Conservation (phyloP, 2,888 invertebrate species). For the Tipula lateralis region DNA sequence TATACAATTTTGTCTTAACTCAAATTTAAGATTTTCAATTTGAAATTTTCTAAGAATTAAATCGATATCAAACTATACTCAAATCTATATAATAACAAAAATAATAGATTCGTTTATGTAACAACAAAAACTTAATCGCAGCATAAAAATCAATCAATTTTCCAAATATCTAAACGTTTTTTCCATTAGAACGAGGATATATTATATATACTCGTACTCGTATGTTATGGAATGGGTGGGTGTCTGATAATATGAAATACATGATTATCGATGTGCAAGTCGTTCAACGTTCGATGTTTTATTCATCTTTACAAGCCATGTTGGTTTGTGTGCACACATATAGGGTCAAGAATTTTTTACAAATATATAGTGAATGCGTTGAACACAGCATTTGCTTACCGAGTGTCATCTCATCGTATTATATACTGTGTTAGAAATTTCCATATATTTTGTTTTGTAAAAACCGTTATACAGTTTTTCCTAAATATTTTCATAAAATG, state of each 20-base stretch:
- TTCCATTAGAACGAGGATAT: neutral
- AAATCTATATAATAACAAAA: neutral
- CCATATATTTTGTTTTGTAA: neutral
- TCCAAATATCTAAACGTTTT: neutral
- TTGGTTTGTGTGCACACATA: no score
- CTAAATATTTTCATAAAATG: neutral
- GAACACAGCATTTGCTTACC: neutral
- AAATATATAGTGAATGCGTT: neutral
- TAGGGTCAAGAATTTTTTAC: neutral
- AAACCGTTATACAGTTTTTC: neutral
- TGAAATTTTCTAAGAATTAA: neutral
- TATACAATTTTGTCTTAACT: neutral
- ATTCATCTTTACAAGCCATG: neutral
- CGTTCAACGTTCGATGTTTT: neutral
- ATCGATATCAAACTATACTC: neutral
- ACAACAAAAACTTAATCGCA: neutral
- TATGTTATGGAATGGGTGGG: neutral
- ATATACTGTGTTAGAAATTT: neutral
- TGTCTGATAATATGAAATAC: neutral
- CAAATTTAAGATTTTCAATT: neutral
- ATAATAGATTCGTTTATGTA: neutral
- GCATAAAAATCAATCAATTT: conserved; percentile 19
- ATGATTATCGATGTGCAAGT: neutral
- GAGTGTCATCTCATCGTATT: neutral
- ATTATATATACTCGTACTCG: no score